These are phyloP conservation scores for Pluvialis apricaria DNA, from an alignment of 2,113 vertebrate species.

Conservation along the genomic window DNA sequence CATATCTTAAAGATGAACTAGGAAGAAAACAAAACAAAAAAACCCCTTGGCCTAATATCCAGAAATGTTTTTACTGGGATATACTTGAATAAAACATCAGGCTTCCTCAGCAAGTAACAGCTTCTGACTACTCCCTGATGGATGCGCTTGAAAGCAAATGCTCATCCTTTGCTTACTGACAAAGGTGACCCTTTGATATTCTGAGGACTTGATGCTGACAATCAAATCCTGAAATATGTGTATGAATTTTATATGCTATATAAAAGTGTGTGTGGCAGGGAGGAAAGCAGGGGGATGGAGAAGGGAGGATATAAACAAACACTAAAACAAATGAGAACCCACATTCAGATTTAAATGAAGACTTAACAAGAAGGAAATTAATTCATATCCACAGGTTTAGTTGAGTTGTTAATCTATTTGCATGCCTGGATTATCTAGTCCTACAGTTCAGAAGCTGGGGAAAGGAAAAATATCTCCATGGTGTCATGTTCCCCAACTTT, in stretches of 20 bases:
- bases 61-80: constrained; percentile 57
- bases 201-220: constrained; percentile 63
- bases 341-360: neutral
- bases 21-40: neutral
- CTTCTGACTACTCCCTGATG: constrained; percentile 65
- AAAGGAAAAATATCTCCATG: neutral
- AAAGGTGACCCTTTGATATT: constrained; percentile 69
- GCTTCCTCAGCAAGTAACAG: constrained; percentile 62
- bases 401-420: neutral
- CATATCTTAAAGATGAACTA: neutral
- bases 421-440: neutral
- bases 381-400: neutral
- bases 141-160: constrained; percentile 65
- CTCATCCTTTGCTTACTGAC: constrained; percentile 69
- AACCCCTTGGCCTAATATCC: constrained; percentile 29
- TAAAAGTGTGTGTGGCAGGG: neutral
- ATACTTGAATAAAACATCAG: constrained; percentile 73
- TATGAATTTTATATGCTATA: constrained; percentile 20
- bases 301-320: neutral
- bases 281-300: neutral
- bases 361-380: neutral
- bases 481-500: neutral
- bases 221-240: constrained; percentile 47
- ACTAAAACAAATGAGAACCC: neutral
- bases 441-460: neutral